Conservation (phyloP, 2,888 invertebrate genomes). For the Drosophila meridionalis region DNA sequence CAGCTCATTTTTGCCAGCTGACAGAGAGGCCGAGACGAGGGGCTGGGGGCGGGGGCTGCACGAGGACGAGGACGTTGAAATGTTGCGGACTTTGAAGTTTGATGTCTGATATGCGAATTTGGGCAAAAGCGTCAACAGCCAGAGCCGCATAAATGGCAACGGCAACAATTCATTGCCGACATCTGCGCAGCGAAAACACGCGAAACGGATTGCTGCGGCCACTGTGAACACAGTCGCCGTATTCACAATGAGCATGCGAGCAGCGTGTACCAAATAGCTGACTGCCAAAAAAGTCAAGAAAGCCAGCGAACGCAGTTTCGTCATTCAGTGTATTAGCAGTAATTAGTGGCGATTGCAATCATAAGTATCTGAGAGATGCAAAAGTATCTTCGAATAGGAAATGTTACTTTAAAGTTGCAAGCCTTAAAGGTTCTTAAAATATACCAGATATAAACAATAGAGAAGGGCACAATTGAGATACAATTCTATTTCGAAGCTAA, state of each 20-base stretch:
- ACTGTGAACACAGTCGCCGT: constrained; percentile 14
- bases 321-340: constrained; percentile 13
- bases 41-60: background rate
- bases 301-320: constrained; percentile 18
- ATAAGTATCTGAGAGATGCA: background rate
- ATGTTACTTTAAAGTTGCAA: background rate
- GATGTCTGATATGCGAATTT: constrained; percentile 78
- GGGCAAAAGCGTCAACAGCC: constrained; percentile 70
- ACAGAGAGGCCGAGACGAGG: constrained; percentile 19
- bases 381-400: background rate
- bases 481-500: no score
- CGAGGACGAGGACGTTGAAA: constrained; percentile 59
- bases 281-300: constrained; percentile 23
- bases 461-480: no score
- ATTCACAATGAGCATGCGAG: constrained; percentile 7
- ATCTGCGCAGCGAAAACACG: constrained; percentile 22
- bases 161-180: constrained; percentile 55
- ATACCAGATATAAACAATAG: background rate
- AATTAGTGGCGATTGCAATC: constrained; percentile 2
- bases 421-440: background rate
- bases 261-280: constrained; percentile 6
- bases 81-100: constrained; percentile 70
- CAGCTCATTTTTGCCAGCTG: constrained; percentile 60
- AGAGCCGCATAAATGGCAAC: constrained; percentile 55
- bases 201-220: constrained; percentile 12